Conservation (phyloP, 2,888 invertebrate species). For the Drosophila anomalata region DNA sequence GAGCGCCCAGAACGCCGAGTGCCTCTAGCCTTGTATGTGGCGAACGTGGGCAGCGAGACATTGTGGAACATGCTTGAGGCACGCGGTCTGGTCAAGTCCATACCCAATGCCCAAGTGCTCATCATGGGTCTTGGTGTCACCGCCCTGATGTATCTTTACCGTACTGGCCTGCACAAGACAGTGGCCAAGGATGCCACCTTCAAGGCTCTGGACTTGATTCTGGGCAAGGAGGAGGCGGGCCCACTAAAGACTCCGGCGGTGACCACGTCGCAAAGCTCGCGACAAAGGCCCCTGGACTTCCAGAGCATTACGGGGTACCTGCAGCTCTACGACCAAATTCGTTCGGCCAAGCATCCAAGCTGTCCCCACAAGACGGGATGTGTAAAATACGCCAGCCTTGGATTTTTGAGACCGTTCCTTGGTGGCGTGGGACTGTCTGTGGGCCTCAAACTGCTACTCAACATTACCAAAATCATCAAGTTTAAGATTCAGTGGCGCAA, state of each 20-base stretch:
- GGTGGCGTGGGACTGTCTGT: conserved; percentile 87
- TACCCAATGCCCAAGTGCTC: conserved; percentile 87
- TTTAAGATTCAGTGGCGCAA: conserved; percentile 85
- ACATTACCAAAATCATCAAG: conserved; percentile 85
- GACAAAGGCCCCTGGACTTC: conserved; percentile 39
- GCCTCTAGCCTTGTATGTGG: conserved; percentile 90
- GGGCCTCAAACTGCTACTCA: conserved; percentile 86
- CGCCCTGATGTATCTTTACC: conserved; percentile 86
- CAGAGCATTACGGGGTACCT: conserved; percentile 54
- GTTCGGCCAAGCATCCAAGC: conserved; percentile 81
- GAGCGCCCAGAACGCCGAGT: conserved; percentile 90
- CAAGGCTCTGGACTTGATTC: conserved; percentile 86
- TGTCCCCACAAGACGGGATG: conserved; percentile 88
- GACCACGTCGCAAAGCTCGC: conserved; percentile 20
- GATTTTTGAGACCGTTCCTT: conserved; percentile 86
- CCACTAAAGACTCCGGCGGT: conserved; percentile 35
- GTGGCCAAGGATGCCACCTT: conserved; percentile 85
- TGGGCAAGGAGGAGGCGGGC: conserved; percentile 86
- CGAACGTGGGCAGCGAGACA: conserved; percentile 92
- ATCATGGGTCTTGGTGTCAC: conserved; percentile 87
- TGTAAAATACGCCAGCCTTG: conserved; percentile 85
- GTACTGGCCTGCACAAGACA: conserved; percentile 85
- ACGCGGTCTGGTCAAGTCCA: conserved; percentile 86
- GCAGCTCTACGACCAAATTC: conserved; percentile 65
- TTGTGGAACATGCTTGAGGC: conserved; percentile 88